These are phyloP conservation scores for Melanotaenia trifasciata DNA, from an alignment of 2,797 vertebrate genomes.

Conservation along the genomic window DNA sequence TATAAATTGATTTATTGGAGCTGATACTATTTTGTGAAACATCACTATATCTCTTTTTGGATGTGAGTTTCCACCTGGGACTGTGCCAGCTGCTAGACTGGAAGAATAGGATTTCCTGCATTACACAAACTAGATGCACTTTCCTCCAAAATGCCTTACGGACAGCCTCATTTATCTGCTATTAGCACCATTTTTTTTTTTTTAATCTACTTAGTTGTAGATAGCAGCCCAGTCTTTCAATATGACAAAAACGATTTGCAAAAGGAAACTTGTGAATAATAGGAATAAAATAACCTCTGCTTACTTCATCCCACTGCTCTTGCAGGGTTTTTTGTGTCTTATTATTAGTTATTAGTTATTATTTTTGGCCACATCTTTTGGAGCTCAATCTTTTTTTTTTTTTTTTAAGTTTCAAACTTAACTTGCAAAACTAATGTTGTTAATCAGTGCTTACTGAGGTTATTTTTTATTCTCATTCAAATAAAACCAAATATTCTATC, in stretches of 20 bases:
- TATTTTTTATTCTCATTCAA: background rate
- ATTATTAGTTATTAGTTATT: background rate
- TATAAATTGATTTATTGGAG: background rate
- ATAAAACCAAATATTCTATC: background rate
- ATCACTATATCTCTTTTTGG: conserved; percentile 11
- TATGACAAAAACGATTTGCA: conserved; percentile 14
- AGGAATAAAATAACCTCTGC: conserved; percentile 9
- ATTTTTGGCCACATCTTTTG: background rate
- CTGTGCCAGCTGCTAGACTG: conserved; percentile 6
- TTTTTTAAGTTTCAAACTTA: background rate
- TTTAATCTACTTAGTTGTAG: conserved; percentile 1
- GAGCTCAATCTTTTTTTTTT: background rate
- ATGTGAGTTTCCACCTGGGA: conserved; percentile 23
- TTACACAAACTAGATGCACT: background rate
- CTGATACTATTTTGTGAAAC: conserved; percentile 13
- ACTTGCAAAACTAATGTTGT: too few species aligned
- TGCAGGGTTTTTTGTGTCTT: background rate
- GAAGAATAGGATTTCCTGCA: background rate
- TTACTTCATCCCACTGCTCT: background rate
- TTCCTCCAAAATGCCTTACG: conserved; percentile 28
- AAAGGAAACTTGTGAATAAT: conserved; percentile 12
- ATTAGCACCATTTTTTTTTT: conserved; percentile 11
- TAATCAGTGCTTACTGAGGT: background rate
- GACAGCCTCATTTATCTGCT: conserved; percentile 19
- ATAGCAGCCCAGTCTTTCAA: conserved; percentile 2